Base-by-base conservation (phyloP, 2,888 invertebrate species). In the Drosophila emarginata region DNA sequence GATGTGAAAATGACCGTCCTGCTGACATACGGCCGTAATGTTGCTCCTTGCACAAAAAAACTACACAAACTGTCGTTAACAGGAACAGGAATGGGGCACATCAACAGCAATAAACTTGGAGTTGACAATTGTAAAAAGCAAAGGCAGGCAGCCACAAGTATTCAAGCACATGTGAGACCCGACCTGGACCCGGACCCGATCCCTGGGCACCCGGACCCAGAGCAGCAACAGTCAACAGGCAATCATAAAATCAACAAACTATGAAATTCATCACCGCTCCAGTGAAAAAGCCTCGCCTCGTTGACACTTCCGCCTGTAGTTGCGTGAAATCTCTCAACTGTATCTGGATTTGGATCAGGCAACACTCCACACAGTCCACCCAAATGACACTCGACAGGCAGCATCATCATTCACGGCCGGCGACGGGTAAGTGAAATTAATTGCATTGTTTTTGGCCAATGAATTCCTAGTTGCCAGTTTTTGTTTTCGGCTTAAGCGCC, bases 1-100 rank as follows among this genome's bases (percentile, higher is more conserved):
- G 92, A 93, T 89, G 94, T 84, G 87, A 82, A 80, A 78, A 93
- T 92, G 84, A 74, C 77, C 76, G 77, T 75, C 80, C 78, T 79
- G 7, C 74, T 80, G 87, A 89, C 81, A 78, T 74, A 79, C 73
- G 78, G 76, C 85, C 85, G 85, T 82, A 79, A 87, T 79, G 86
- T 77, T 80, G 83, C 75, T 76, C 72, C 72, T 67, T 65, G 67
- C 75, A 4, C 32, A 52, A 57, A 71, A 77, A 74, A 76, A 71
- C 74, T 76, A 72, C 67, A 66, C 57, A 90, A 91, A 90, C 89
- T 87, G 80, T 62, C 74, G 76, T 76, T 80, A 79, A 79, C 78
- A 79, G 76, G 76, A 68, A 72, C 76, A 77, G 72, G 77, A 75
- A 73, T 81, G 70, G 67, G 36, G 65, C 79, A 63, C 79, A 76